Conservation (phyloP, 2,888 invertebrate species). For the Metacarcinus magister region DNA sequence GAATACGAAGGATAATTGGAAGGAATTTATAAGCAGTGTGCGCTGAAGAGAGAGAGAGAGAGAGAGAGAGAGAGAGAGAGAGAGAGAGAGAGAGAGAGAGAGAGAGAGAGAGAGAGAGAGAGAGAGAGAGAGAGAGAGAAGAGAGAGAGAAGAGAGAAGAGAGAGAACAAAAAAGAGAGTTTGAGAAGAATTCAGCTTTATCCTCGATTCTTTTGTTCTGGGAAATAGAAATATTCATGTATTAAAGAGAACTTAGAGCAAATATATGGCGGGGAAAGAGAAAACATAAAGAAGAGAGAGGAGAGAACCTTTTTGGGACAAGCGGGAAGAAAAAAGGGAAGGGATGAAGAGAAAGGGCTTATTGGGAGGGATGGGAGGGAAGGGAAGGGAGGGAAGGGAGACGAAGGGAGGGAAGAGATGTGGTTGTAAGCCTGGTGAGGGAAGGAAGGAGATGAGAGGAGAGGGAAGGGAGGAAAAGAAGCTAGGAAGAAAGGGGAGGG, state of each 20-base stretch:
- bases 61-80: too few species aligned
- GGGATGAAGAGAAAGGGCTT: background rate
- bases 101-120: too few species aligned
- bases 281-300: background rate
- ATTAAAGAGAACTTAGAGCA: background rate
- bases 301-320: background rate
- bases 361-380: background rate
- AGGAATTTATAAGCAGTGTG: background rate
- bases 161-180: too few species aligned
- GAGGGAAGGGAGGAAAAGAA: background rate
- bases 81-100: too few species aligned
- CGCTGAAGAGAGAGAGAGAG: too few species aligned
- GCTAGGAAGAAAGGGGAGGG: background rate
- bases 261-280: background rate
- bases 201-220: slow-evolving; percentile 9
- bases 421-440: background rate
- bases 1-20: background rate
- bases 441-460: background rate
- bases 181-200: background rate
- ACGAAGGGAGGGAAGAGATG: background rate
- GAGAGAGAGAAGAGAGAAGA: too few species aligned
- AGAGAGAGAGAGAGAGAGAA: too few species aligned
- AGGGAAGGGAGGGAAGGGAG: background rate
- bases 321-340: background rate
- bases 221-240: background rate